These are phyloP conservation scores for Clarias macrocephalus DNA, from an alignment of 2,113 vertebrate species.

Conservation along the genomic window DNA sequence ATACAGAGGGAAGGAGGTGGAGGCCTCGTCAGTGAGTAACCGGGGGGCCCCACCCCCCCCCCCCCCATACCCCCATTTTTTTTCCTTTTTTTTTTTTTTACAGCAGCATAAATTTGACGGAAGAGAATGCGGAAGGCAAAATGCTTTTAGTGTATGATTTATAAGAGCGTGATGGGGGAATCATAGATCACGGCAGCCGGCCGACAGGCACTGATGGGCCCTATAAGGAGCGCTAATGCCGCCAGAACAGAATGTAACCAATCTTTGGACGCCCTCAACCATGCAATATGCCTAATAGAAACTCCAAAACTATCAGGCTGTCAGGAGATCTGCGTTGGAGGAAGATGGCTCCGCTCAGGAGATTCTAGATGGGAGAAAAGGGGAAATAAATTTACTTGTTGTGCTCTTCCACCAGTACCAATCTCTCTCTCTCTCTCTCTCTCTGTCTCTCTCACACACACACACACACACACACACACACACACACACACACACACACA, in stretches of 20 bases:
- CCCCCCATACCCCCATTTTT: neutral
- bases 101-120: constrained; percentile 78
- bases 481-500: constrained; percentile 10
- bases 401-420: constrained; percentile 10
- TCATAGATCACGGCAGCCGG: constrained; percentile 78
- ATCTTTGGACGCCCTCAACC: constrained; percentile 81
- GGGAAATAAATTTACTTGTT: constrained; percentile 75
- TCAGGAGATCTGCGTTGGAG: constrained; percentile 56
- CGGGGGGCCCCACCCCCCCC: constrained; percentile 63
- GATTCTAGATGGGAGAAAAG: constrained; percentile 37
- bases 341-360: constrained; percentile 32
- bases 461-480: neutral
- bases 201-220: constrained; percentile 79
- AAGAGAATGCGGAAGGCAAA: constrained; percentile 71
- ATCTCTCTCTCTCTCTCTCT: neutral
- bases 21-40: constrained; percentile 72
- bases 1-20: constrained; percentile 19
- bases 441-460: neutral
- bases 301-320: constrained; percentile 77
- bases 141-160: constrained; percentile 84
- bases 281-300: constrained; percentile 82
- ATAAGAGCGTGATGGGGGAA: constrained; percentile 77
- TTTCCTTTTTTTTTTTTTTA: constrained; percentile 56
- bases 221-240: constrained; percentile 76
- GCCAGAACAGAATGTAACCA: constrained; percentile 83